Percentiles rank a stretch among this genome's conserved stretches.
phyloP scores from a whole-genome alignment of 2,113 vertebrate genomes.

The Etheostoma cragini region DNA sequence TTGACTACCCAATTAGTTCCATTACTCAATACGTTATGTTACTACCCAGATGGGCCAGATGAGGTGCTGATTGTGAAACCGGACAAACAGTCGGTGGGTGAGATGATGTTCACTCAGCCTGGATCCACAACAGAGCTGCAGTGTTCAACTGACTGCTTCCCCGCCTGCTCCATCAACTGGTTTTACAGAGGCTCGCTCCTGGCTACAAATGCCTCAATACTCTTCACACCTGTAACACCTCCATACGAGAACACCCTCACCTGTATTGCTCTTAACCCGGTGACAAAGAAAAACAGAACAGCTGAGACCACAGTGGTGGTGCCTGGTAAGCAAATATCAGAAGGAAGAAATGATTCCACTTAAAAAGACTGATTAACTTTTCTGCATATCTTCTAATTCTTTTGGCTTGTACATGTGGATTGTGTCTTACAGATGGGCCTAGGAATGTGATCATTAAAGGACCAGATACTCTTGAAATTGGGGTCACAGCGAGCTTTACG shows the following conservation, averaged over 20 bases:
- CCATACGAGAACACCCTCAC: slow-evolving; percentile 4
- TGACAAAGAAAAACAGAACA: background rate
- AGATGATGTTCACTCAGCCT: background rate
- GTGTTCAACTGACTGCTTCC: slow-evolving; percentile 33
- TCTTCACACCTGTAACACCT: slow-evolving; percentile 34
- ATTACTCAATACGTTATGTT: background rate
- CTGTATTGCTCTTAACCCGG: slow-evolving; percentile 35
- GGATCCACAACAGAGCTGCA: slow-evolving; percentile 33
- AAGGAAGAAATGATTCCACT: background rate
- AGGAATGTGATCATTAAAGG: slow-evolving; percentile 32
- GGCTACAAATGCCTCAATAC: slow-evolving; percentile 7
- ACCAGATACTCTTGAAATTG: slow-evolving; percentile 25
- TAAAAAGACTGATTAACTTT: background rate
- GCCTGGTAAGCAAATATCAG: slow-evolving; percentile 19
- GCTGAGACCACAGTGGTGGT: slow-evolving; percentile 14
- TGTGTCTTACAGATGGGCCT: slow-evolving; percentile 51
- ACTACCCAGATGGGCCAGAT: slow-evolving; percentile 42
- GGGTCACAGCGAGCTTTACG: slow-evolving; percentile 14
- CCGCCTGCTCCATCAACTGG: slow-evolving; percentile 39
- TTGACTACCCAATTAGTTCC: background rate
- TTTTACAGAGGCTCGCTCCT: background rate
- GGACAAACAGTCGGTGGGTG: slow-evolving; percentile 3
- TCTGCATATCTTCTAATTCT: background rate
- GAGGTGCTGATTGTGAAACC: slow-evolving; percentile 8
- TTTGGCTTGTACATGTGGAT: background rate